Percentiles rank a stretch among this genome's conserved stretches.
These are phyloP conservation scores for Bradypus variegatus DNA, from an alignment of 2,797 vertebrate species.

Conservation along the genomic window DNA sequence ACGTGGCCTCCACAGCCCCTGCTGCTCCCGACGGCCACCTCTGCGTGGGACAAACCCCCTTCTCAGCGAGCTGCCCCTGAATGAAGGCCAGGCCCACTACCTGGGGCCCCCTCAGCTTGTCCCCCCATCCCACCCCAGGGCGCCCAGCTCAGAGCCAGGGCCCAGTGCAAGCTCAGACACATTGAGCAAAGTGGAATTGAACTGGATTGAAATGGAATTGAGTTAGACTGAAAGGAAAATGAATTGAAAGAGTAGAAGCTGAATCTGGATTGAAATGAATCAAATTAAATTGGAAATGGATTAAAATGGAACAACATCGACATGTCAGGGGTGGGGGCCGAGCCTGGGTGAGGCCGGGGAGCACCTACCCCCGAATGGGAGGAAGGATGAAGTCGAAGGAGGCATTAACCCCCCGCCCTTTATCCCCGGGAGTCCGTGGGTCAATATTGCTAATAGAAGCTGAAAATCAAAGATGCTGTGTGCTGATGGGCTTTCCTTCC, in stretches of 20 bases:
- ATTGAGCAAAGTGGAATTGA: neutral
- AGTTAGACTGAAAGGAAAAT: neutral
- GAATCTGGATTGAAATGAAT: rapidly evolving
- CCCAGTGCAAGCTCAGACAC: rapidly evolving
- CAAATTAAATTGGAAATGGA: neutral
- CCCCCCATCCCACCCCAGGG: neutral
- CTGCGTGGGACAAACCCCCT: no score
- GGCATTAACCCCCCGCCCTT: neutral
- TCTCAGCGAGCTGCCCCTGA: no score
- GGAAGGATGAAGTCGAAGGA: neutral
- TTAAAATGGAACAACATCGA: neutral
- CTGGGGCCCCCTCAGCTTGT: no score
- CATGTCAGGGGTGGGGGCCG: neutral
- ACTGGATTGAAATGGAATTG: neutral
- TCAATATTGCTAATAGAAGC: neutral
- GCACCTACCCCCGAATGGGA: neutral
- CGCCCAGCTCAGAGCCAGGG: rapidly evolving
- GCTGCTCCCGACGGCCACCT: neutral
- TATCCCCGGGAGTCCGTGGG: neutral
- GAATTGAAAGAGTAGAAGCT: neutral
- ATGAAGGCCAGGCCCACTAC: neutral
- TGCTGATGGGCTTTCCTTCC: no score
- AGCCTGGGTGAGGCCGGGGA: neutral
- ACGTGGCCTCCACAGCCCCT: rapidly evolving
- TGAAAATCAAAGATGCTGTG: neutral